These are phyloP conservation scores for Calyptomena viridis DNA, from an alignment of 2,113 vertebrate genomes.

Conservation along the genomic window DNA sequence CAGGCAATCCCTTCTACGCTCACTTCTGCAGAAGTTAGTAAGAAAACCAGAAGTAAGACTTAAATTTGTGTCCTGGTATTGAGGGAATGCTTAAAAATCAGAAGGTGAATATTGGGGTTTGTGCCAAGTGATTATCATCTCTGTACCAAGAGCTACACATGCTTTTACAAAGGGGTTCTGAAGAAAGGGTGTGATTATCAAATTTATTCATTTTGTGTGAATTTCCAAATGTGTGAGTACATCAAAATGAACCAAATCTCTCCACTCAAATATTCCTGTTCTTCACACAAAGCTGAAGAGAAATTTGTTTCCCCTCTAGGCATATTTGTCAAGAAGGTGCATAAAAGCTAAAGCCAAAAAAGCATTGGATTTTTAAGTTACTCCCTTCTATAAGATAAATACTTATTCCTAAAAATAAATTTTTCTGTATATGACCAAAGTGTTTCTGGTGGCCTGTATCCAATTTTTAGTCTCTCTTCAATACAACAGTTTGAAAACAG, in stretches of 20 bases:
- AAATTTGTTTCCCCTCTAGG: not conserved
- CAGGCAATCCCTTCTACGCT: not conserved
- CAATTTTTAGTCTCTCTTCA: not conserved
- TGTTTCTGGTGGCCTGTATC: not conserved
- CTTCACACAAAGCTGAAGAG: not conserved
- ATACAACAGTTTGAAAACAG: constrained; percentile 15
- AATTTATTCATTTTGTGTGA: not conserved
- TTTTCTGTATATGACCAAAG: not conserved
- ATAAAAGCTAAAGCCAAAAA: not conserved
- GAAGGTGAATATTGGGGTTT: not conserved
- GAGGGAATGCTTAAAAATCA: not conserved
- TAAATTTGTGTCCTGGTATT: not conserved
- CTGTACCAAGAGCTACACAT: not conserved
- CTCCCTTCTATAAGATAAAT: constrained; percentile 3
- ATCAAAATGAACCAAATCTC: not conserved
- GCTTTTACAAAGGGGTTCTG: not conserved
- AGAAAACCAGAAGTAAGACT: not conserved
- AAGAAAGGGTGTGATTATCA: not conserved
- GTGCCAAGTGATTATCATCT: not conserved
- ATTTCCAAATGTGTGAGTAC: not conserved
- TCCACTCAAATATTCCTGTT: not conserved
- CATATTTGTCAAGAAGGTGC: not conserved
- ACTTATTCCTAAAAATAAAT: not conserved
- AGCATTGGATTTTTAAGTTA: not conserved
- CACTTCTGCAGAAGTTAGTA: not conserved